A percentile compares a stretch with the other conserved stretches of the same genome.
These are phyloP conservation scores for Halesus radiatus DNA, from an alignment of 1,140 invertebrate species.

Conservation along the genomic window DNA sequence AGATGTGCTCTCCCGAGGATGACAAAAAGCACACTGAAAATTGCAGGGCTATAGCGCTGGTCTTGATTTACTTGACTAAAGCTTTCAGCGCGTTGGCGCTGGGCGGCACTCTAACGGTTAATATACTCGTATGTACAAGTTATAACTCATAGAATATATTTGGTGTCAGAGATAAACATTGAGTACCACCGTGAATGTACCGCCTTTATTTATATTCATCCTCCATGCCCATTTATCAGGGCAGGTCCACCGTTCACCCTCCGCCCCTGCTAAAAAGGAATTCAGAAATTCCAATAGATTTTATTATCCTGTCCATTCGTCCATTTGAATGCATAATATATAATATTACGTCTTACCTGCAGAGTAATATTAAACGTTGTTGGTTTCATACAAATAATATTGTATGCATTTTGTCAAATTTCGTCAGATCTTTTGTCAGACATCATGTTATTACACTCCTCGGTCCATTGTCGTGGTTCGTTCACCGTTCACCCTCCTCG, in stretches of 20 bases:
- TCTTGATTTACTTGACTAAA: too few species aligned
- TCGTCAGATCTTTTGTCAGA: too few species aligned
- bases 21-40: too few species aligned
- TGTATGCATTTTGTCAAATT: too few species aligned
- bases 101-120: too few species aligned
- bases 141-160: too few species aligned
- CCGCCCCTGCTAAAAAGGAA: not conserved
- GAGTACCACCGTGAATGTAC: too few species aligned
- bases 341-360: not conserved
- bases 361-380: not conserved
- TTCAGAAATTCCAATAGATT: not conserved
- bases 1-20: too few species aligned
- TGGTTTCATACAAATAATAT: slow-evolving; percentile 6
- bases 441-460: slow-evolving; percentile 4
- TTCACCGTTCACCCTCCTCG: slow-evolving; percentile 31
- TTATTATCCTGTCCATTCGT: not conserved
- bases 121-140: too few species aligned
- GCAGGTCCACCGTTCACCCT: not conserved
- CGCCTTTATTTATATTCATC: not conserved
- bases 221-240: not conserved
- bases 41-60: too few species aligned
- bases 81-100: too few species aligned
- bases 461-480: slow-evolving; percentile 27
- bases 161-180: too few species aligned
- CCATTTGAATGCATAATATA: not conserved